Evolutionary conservation across 2,113 vertebrate species (phyloP).

Genomic region (Candoia aspera): DNA sequence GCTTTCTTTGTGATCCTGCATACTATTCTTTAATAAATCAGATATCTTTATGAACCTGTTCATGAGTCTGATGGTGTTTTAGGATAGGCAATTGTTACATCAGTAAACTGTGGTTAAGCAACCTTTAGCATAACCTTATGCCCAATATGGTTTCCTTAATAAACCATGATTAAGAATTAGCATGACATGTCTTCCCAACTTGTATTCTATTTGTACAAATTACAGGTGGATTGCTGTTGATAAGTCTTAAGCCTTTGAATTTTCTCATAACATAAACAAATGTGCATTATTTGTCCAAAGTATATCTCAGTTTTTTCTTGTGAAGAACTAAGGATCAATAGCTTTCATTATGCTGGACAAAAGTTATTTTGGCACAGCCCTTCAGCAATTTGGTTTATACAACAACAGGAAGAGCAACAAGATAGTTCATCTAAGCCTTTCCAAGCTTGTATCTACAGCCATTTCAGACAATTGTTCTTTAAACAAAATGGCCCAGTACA

Average conservation of each 20-base stretch:
- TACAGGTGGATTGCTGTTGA: background rate
- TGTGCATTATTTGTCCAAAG: conserved; percentile 8
- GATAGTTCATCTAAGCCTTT: background rate
- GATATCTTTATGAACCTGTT: too few species aligned
- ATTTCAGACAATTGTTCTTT: conserved; percentile 7
- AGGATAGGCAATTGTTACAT: too few species aligned
- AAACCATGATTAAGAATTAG: background rate
- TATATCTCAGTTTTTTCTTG: conserved; percentile 17
- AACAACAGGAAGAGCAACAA: background rate
- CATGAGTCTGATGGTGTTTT: too few species aligned
- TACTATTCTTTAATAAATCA: too few species aligned
- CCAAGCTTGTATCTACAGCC: background rate
- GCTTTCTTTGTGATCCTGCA: too few species aligned
- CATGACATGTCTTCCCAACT: background rate
- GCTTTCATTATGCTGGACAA: conserved; percentile 14
- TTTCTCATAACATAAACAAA: background rate
- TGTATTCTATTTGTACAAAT: conserved; percentile 1
- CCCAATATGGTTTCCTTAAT: background rate
- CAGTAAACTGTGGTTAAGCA: background rate
- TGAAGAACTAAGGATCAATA: background rate
- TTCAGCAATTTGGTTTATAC: conserved; percentile 17
- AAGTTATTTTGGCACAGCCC: conserved; percentile 4
- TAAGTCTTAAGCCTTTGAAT: background rate
- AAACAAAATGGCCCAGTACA: conserved; percentile 9
- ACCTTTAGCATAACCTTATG: background rate